These are phyloP conservation scores for Zaprionus lachaisei DNA, from an alignment of 1,140 invertebrate species.

Conservation along the genomic window DNA sequence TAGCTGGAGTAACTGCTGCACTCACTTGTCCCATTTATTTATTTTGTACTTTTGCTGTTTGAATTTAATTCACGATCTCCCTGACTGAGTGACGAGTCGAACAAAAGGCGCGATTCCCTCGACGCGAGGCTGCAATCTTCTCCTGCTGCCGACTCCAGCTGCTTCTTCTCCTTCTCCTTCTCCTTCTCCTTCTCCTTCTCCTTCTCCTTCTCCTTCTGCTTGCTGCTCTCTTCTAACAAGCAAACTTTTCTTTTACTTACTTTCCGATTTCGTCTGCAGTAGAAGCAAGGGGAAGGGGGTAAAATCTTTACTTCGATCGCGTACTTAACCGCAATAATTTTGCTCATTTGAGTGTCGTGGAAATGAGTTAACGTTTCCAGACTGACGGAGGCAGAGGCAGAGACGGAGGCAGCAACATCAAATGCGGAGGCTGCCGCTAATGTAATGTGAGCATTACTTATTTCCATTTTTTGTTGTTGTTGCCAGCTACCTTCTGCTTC, in stretches of 20 bases:
- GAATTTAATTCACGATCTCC: constrained; percentile 80
- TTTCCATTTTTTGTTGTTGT: constrained; percentile 63
- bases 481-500: constrained; percentile 16
- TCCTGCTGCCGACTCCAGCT: constrained; percentile 26
- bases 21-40: constrained; percentile 83
- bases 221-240: constrained; percentile 38
- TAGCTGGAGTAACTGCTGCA: constrained; percentile 22
- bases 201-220: background rate
- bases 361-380: constrained; percentile 79
- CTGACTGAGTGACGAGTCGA: constrained; percentile 33
- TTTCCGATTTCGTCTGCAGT: constrained; percentile 64
- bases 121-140: constrained; percentile 46
- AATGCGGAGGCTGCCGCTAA: constrained; percentile 43
- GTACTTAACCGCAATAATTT: constrained; percentile 83
- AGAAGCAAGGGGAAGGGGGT: constrained; percentile 30
- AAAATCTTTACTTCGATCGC: constrained; percentile 68
- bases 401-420: constrained; percentile 20
- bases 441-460: constrained; percentile 81
- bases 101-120: constrained; percentile 41
- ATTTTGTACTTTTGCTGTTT: constrained; percentile 78
- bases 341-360: constrained; percentile 83
- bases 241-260: constrained; percentile 64
- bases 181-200: constrained; percentile 1
- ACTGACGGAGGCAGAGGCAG: constrained; percentile 45
- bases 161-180: constrained; percentile 20